phyloP scores from a whole-genome alignment of 1,140 invertebrate genomes.

The Drosophila kanapiae region DNA sequence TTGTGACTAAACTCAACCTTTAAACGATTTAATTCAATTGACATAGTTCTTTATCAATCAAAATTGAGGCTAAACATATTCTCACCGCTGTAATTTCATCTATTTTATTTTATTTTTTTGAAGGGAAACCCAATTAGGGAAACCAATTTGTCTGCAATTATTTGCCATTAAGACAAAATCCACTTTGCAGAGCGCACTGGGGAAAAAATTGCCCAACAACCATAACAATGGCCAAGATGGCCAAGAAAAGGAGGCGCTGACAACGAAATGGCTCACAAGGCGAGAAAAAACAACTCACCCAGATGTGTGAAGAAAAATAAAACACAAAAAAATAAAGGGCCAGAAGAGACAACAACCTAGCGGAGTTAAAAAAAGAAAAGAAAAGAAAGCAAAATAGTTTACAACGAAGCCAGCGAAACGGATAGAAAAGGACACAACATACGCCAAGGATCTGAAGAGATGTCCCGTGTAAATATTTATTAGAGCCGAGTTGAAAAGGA shows the following conservation, averaged over 20 bases:
- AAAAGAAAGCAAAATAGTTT: slow-evolving; percentile 48
- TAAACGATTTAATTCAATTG: slow-evolving; percentile 5
- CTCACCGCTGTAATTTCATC: neutral
- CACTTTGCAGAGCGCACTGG: slow-evolving; percentile 14
- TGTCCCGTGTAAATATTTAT: slow-evolving; percentile 76
- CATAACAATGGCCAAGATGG: slow-evolving; percentile 24
- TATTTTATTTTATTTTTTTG: neutral
- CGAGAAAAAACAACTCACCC: slow-evolving; percentile 18
- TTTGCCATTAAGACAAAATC: slow-evolving; percentile 58
- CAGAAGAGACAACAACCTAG: neutral
- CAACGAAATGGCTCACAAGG: slow-evolving; percentile 43
- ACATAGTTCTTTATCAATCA: slow-evolving; percentile 1
- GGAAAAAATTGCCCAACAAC: slow-evolving; percentile 16
- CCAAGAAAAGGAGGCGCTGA: slow-evolving; percentile 23
- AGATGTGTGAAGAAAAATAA: slow-evolving; percentile 60
- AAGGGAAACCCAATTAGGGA: slow-evolving; percentile 46
- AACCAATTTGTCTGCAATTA: slow-evolving; percentile 73
- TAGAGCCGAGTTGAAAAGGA: slow-evolving; percentile 37
- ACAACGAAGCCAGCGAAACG: slow-evolving; percentile 61
- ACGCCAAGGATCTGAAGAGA: slow-evolving; percentile 29
- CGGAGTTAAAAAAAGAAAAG: neutral
- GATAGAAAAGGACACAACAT: slow-evolving; percentile 42
- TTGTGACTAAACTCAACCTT: neutral
- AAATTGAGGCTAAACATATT: slow-evolving; percentile 12
- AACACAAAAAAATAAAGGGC: neutral